Conservation (phyloP, 2,797 vertebrate genomes). For the Hephaestus fuliginosus region DNA sequence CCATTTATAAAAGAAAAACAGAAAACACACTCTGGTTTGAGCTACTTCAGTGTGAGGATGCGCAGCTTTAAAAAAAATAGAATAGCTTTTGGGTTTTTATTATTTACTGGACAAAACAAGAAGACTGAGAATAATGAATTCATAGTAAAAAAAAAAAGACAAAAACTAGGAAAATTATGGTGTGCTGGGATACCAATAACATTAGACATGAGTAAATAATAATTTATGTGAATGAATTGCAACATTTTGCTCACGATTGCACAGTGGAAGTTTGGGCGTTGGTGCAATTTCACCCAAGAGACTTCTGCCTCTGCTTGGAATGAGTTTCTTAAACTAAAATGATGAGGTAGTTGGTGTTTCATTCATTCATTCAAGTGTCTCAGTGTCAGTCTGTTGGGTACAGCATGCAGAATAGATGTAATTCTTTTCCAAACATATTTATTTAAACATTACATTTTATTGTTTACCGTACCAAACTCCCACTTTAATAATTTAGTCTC, state of each 20-base stretch:
- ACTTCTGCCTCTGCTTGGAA: too few relatives aligned
- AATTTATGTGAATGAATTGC: neutral
- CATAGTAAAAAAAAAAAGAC: neutral
- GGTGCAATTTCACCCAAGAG: too few relatives aligned
- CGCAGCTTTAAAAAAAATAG: too few relatives aligned
- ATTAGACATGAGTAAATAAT: too few relatives aligned
- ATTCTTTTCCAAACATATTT: neutral
- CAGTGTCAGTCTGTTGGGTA: neutral
- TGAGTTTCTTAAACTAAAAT: too few relatives aligned
- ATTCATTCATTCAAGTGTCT: too few relatives aligned
- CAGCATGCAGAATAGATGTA: neutral
- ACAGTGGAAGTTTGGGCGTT: neutral
- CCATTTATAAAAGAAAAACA: neutral
- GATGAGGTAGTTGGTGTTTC: too few relatives aligned
- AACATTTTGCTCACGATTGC: neutral
- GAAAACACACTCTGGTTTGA: neutral
- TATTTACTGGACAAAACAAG: too few relatives aligned
- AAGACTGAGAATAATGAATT: neutral
- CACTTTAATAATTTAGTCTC: neutral
- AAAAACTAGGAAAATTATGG: neutral
- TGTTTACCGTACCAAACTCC: neutral
- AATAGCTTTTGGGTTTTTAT: too few relatives aligned
- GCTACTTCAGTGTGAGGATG: too few relatives aligned
- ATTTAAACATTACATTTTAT: neutral
- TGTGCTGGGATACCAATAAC: neutral